Percentiles rank a stretch among this genome's conserved stretches.
Conservation (phyloP, 2,113 vertebrate species). For the Nannobrachium achirus region DNA sequence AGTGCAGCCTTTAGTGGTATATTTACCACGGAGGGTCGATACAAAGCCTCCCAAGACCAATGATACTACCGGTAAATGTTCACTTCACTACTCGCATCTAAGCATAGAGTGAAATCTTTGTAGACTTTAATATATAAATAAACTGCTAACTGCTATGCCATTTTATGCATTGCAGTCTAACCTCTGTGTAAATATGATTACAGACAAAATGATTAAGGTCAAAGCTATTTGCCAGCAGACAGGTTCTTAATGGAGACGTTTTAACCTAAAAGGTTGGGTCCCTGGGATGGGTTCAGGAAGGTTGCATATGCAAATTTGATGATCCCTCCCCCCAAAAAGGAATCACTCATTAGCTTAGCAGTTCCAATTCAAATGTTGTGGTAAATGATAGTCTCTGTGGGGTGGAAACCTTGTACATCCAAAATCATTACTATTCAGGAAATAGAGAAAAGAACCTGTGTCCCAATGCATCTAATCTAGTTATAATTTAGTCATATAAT, state of each 20-base stretch:
- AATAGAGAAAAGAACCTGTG: too few relatives aligned
- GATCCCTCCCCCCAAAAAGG: too few relatives aligned
- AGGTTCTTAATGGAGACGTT: background rate
- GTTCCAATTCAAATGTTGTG: too few relatives aligned
- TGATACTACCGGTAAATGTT: constrained; percentile 21
- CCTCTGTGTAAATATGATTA: constrained; percentile 22
- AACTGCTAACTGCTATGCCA: background rate
- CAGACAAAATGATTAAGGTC: constrained; percentile 28
- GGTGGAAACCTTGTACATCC: too few relatives aligned
- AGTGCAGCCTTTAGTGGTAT: constrained; percentile 35
- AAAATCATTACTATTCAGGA: too few relatives aligned
- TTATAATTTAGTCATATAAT: too few relatives aligned
- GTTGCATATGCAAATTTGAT: too few relatives aligned
- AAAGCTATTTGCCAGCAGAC: constrained; percentile 20
- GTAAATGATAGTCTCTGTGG: too few relatives aligned
- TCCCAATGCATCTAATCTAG: too few relatives aligned
- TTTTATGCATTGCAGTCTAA: constrained; percentile 10
- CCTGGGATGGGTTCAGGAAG: background rate
- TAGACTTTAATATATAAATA: background rate
- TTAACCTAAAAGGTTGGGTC: background rate
- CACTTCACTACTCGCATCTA: constrained; percentile 27
- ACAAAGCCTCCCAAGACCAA: constrained; percentile 12
- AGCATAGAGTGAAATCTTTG: constrained; percentile 28
- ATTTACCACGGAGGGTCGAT: constrained; percentile 47
- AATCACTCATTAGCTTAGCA: too few relatives aligned